phyloP scores from a whole-genome alignment of 2,797 vertebrate species.

The Huso huso region DNA sequence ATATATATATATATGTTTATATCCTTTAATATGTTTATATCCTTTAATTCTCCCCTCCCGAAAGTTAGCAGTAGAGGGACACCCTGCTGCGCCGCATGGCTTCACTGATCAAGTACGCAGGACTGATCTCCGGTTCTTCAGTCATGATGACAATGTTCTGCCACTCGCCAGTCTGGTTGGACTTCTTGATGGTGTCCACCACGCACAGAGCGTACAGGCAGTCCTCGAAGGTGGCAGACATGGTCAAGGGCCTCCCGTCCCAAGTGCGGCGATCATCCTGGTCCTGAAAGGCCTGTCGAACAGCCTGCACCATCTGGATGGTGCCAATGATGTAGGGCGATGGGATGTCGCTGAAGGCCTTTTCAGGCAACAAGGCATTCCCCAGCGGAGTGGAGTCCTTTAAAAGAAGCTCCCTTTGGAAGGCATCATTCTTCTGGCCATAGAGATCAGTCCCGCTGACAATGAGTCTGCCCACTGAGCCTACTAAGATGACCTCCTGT shows the following conservation, averaged over 20 bases:
- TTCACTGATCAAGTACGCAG: constrained; percentile 93
- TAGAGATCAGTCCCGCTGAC: constrained; percentile 84
- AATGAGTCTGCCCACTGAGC: constrained; percentile 74
- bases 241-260: constrained; percentile 88
- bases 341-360: constrained; percentile 92
- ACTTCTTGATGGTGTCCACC: constrained; percentile 95
- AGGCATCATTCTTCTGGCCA: constrained; percentile 79
- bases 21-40: too few species aligned
- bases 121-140: constrained; percentile 90
- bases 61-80: constrained; percentile 87
- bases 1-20: too few species aligned
- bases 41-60: neutral
- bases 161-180: constrained; percentile 93
- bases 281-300: constrained; percentile 89
- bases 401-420: constrained; percentile 75
- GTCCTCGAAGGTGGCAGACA: constrained; percentile 97
- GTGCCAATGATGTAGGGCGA: constrained; percentile 88
- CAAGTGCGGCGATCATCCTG: constrained; percentile 93
- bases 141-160: constrained; percentile 95
- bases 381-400: constrained; percentile 81
- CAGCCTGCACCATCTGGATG: constrained; percentile 94
- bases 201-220: constrained; percentile 93
- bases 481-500: constrained; percentile 87
- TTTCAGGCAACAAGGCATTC: constrained; percentile 82
- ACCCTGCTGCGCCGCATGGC: constrained; percentile 93